Base-by-base conservation (phyloP, 2,113 vertebrate species). In the Alectura lathami region DNA sequence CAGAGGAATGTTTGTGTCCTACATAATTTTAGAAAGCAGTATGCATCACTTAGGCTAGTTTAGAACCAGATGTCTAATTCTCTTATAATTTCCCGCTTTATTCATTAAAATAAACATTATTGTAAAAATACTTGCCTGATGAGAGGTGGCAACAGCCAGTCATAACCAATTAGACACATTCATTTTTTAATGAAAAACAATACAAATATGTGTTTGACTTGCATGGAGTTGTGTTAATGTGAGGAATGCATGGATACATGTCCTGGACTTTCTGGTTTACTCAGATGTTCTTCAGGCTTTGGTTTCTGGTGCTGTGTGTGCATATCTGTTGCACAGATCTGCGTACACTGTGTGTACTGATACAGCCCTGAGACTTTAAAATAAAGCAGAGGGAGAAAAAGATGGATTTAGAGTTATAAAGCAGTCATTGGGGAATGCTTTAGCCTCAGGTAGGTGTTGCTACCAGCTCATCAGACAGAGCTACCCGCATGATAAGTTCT, bases 81-180 rank as follows among this genome's bases (percentile, higher is more conserved):
- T 87, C 45, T 91, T 93, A 91, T 88, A 42, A 82, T 60, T 93
- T 95, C 59, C 57, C 86, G 59, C 53, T 91, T 81, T 60, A 53
- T 81, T 90, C 30, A 53, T 91, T 81, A 78, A 97, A 91, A 86
- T 56, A 86, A 97, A 83, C 53, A 60, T 81, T 82, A 48, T 40
- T 95, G 57, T 91, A 82, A 69, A 83, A 91, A 88, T 84, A 67
- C 36, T 45, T 90, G 69, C 77, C 50, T 96, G 87, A 94, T 89
- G 82, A 92, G 94, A 92, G 48, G 56, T 60, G 74, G 60, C 76
- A 96, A 67, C 51, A 73, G 60, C 50, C 68, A 78, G 53, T 96
- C 93, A 54, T 64, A 91, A 73, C 38, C 59, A 45, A 47, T 95
- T 93, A 96, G 69, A 43, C n/a, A 57, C 86, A 87, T 95, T 93